Conservation (phyloP, 2,888 invertebrate genomes). For the Coecobrya sp. region DNA sequence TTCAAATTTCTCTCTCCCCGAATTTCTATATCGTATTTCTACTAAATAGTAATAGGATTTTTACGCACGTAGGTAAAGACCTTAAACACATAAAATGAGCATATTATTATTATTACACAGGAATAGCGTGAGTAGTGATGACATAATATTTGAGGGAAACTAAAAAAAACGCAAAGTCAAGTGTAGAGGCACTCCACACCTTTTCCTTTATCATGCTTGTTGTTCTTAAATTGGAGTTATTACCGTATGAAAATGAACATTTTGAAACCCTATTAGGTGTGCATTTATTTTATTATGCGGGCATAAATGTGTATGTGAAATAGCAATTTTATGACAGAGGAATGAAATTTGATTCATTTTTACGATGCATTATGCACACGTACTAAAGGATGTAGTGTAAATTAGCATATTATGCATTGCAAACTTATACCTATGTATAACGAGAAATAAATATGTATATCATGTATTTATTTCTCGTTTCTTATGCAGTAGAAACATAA, state of each 20-base stretch:
- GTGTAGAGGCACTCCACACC: no score
- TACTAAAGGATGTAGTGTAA: not conserved
- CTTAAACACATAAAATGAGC: not conserved
- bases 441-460: no score
- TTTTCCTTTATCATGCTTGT: no score
- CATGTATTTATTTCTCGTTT: not conserved
- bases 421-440: no score
- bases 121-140: not conserved
- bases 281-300: no score
- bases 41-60: no score
- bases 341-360: not conserved
- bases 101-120: not conserved
- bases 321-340: not conserved
- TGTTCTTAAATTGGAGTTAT: no score
- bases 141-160: not conserved
- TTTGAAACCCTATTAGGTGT: no score
- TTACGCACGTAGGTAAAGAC: conserved; percentile 2
- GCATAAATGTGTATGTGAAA: no score
- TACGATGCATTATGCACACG: not conserved
- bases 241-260: no score
- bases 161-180: no score
- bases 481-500: not conserved
- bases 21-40: not conserved
- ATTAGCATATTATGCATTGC: not conserved
- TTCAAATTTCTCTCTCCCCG: not conserved